Evolutionary conservation across 2,797 vertebrate genomes (phyloP).

Genomic region (Acanthurus leucopareius): DNA sequence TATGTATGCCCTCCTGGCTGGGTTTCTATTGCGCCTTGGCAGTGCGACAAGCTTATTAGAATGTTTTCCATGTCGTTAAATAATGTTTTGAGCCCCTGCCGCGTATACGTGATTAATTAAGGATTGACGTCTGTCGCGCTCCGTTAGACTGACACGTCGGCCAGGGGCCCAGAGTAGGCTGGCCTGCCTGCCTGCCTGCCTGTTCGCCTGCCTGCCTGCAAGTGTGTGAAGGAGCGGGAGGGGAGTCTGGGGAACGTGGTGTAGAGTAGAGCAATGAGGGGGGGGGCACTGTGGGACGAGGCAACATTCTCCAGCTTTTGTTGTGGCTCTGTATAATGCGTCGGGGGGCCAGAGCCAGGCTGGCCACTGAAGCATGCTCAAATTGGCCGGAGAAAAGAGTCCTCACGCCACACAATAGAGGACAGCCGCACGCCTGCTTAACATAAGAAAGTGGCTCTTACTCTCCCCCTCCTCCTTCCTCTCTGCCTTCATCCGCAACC

Average conservation of each 20-base stretch:
- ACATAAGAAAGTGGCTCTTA: constrained; percentile 87
- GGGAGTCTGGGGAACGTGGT: constrained; percentile 75
- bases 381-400: constrained; percentile 87
- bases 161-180: constrained; percentile 73
- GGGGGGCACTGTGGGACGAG: constrained; percentile 73
- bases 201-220: constrained; percentile 28
- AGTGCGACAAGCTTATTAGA: constrained; percentile 85
- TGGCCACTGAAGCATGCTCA: constrained; percentile 86
- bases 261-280: constrained; percentile 82
- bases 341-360: constrained; percentile 80
- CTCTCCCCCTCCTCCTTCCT: constrained; percentile 65
- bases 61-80: constrained; percentile 87
- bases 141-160: constrained; percentile 82
- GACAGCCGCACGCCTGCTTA: constrained; percentile 86
- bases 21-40: constrained; percentile 81
- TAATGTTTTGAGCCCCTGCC: constrained; percentile 82
- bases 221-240: constrained; percentile 77
- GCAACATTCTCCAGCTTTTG: constrained; percentile 86
- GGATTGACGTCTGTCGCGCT: constrained; percentile 80
- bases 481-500: constrained; percentile 48
- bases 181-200: constrained; percentile 50
- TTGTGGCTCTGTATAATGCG: constrained; percentile 84
- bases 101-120: constrained; percentile 86
- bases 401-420: constrained; percentile 86
- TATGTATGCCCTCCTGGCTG: constrained; percentile 66